Base-by-base conservation (phyloP, 2,113 vertebrate genomes). In the Cisticola juncidis region DNA sequence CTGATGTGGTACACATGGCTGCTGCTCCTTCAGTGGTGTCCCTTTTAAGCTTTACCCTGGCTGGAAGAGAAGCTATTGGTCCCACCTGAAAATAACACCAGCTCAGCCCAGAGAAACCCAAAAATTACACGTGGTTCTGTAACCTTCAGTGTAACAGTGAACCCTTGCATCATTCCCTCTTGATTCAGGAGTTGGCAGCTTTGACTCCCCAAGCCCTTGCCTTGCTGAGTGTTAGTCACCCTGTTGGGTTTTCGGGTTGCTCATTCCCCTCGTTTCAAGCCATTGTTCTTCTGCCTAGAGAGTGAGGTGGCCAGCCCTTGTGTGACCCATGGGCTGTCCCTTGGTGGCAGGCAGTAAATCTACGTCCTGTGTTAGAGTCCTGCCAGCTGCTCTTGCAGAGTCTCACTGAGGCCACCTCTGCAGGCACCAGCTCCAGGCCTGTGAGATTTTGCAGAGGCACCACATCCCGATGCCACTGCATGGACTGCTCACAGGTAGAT, bases 11-110 rank as follows among this genome's bases (percentile, higher is more conserved):
- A 3, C 22, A 21, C 3, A 5, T 40, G 36, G 47, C 65, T 48
- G 16, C 19, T 74, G 35, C 88, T 58, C 77, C 60, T 84, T 73
- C 76, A 70, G 69, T 4, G 0, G 45, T 92, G 33, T 42, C 66
- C n/a, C 64, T 69, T 56, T 68, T 54, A 40, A 92, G 50, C 53
- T 79, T 60, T 65, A 66, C 61, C 71, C 40, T 2, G 1, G 16
- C 7, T 76, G 65, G 45, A 84, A 90, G 74, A 92, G 68, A 91
- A 18, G 24, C 47, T 80, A 70, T 91, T 86, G 90, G 68, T 92
- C 81, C 89, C 70, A 70, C 19, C 22, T 90, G 62, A 94, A 85
- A 93, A 81, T 72, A 95, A 47, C 89, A 89, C 80, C 88, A 90
- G 47, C 71, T 91, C 76, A 21, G 88, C 92, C 95, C 65, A 62